These are phyloP conservation scores for Hippocampus abdominalis DNA, from an alignment of 2,113 vertebrate species.

Conservation along the genomic window DNA sequence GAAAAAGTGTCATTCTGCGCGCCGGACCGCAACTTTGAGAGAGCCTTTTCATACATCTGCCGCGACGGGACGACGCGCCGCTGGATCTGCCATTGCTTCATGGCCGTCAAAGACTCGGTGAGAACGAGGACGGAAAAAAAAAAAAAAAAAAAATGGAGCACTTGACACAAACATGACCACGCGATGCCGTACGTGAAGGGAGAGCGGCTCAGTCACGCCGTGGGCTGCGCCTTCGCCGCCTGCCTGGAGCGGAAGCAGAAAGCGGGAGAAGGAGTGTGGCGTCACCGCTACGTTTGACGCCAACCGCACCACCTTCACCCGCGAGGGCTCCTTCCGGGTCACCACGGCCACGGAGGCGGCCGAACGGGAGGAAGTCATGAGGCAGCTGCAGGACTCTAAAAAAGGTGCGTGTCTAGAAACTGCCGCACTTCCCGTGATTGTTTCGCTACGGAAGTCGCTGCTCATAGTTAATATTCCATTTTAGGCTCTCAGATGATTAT, in stretches of 20 bases:
- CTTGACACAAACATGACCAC: neutral
- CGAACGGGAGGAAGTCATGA: constrained; percentile 94
- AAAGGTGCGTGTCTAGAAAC: constrained; percentile 73
- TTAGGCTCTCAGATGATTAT: neutral
- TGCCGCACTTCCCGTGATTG: neutral
- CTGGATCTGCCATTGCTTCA: constrained; percentile 99
- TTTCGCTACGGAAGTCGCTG: neutral
- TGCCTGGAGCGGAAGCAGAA: constrained; percentile 98
- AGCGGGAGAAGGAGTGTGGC: constrained; percentile 96
- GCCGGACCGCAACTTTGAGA: constrained; percentile 96
- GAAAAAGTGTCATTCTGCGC: constrained; percentile 99
- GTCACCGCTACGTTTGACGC: constrained; percentile 98
- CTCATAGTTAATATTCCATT: neutral
- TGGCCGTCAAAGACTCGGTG: constrained; percentile 98
- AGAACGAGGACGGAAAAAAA: constrained; percentile 42
- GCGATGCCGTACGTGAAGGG: constrained; percentile 70
- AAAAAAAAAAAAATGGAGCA: neutral
- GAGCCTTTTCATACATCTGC: constrained; percentile 98
- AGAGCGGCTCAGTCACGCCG: constrained; percentile 94
- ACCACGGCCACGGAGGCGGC: constrained; percentile 95
- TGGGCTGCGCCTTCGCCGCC: constrained; percentile 95
- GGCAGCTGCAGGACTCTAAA: constrained; percentile 90
- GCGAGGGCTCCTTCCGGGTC: constrained; percentile 96
- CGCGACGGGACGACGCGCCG: constrained; percentile 96
- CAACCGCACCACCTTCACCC: constrained; percentile 96